Percentiles rank a stretch among this genome's conserved stretches.
Evolutionary conservation across 2,797 vertebrate genomes (phyloP).

Genomic region (Acanthurus leucopareius): DNA sequence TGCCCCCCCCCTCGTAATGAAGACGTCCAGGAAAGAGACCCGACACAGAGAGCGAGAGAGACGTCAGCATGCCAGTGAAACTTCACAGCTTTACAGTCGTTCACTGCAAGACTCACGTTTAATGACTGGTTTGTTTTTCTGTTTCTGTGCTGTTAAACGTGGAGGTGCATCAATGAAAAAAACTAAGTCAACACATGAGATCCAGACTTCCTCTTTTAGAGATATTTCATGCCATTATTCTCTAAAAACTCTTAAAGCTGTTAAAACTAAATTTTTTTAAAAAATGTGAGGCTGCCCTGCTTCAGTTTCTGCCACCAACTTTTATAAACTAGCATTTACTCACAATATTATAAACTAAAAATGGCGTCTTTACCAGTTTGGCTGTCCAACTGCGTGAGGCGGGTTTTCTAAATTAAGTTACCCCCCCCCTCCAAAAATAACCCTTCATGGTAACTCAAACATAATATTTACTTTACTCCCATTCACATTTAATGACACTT

Average conservation of each 20-base stretch:
- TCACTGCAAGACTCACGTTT: not conserved
- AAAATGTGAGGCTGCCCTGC: not conserved
- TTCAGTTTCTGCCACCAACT: not conserved
- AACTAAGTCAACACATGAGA: too few relatives aligned
- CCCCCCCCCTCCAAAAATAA: slow-evolving; percentile 12
- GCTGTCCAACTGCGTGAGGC: slow-evolving; percentile 11
- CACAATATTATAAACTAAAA: slow-evolving; percentile 1
- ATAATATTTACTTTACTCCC: slow-evolving; percentile 49
- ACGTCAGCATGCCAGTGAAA: slow-evolving; percentile 28
- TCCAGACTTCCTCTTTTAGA: too few relatives aligned
- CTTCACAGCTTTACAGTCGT: not conserved
- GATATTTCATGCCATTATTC: too few relatives aligned
- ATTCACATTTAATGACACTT: slow-evolving; percentile 29
- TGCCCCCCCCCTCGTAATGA: slow-evolving; percentile 60
- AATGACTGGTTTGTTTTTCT: not conserved
- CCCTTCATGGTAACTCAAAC: slow-evolving; percentile 21
- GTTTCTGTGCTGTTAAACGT: not conserved
- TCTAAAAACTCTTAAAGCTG: not conserved
- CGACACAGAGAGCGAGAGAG: slow-evolving; percentile 52
- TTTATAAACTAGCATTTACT: not conserved
- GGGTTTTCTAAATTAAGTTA: slow-evolving; percentile 29
- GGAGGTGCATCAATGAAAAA: not conserved
- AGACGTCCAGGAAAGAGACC: slow-evolving; percentile 70
- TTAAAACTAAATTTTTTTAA: slow-evolving; percentile 5
- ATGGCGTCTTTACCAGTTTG: not conserved